These are phyloP conservation scores for Apis dorsata DNA, from an alignment of 1,140 invertebrate genomes.

Conservation along the genomic window DNA sequence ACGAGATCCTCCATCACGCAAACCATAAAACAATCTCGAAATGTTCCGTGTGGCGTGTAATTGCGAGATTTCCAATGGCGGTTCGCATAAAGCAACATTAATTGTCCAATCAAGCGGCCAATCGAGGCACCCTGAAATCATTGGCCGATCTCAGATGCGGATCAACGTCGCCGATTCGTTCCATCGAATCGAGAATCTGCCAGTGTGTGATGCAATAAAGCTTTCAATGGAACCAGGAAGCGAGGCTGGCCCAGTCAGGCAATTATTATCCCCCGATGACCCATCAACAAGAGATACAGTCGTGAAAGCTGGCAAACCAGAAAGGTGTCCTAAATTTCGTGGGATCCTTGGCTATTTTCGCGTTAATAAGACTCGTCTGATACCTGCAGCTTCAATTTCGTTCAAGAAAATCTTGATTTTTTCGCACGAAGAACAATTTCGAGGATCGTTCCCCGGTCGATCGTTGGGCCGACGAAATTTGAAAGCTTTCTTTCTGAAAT, in stretches of 20 bases:
- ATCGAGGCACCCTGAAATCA: background rate
- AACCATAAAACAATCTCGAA: background rate
- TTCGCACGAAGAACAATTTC: background rate
- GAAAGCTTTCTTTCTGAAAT: background rate
- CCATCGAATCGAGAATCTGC: conserved; percentile 26
- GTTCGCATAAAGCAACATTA: background rate
- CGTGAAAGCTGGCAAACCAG: conserved; percentile 32
- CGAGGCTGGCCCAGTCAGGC: conserved; percentile 21
- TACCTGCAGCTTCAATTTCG: conserved; percentile 37
- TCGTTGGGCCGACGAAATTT: background rate
- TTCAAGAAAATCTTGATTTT: conserved; percentile 26
- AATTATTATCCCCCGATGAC: conserved; percentile 71
- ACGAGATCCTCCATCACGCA: background rate
- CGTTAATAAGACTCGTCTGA: conserved; percentile 58
- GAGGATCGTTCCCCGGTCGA: conserved; percentile 1
- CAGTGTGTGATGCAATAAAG: conserved; percentile 43
- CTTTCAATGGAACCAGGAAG: conserved; percentile 43
- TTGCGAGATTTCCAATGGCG: no score
- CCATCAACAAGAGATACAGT: conserved; percentile 66
- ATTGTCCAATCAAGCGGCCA: background rate
- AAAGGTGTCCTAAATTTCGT: conserved; percentile 55
- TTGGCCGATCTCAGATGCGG: background rate
- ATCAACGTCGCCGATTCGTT: conserved; percentile 26
- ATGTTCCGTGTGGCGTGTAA: background rate
- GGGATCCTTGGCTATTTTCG: conserved; percentile 12